Evolutionary conservation across 2,888 invertebrate species (phyloP), one percentile per base, ranked within the genome.

Genomic region (Sminthurinus aureus): DNA sequence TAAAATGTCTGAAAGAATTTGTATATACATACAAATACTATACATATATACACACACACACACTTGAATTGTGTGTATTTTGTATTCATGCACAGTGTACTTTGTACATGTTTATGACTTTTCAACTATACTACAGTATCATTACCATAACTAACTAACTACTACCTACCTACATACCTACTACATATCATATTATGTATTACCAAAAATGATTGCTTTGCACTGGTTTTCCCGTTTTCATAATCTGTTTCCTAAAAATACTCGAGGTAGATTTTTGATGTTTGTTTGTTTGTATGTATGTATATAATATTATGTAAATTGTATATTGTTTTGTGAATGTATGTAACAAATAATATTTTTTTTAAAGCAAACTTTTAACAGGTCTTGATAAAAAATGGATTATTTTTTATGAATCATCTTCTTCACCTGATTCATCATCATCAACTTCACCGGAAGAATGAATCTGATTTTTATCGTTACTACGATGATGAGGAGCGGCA

Each of bases 381-480:
- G 18, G 24, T 58, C 64, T 58, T 58, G 20, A 18, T 15, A 51
- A 77, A 77, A 20, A 13, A 15, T 74, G 74, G 26, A 24, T 20
- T 52, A 76, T n/a, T 3, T 26, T 15, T 76, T 18, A 51, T 75
- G 11, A 38, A 51, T 81, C 52, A n/a, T 83, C 85, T 81, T 85
- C 85, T 38, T 85, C 85, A 15, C 83, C 85, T 50, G 85, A 85
- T 78, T 85, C 83, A 64, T 85, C 81, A 38, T 38, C 38, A 38
- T 38, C 83, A 4, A 78, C 69, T 67, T 83, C 85, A 38, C 38
- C 38, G 20, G 81, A 77, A 69, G 81, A 78, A 79, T 82, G 82
- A 20, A 75, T 80, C 22, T 82, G 79, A 71, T 69, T 82, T 64
- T 84, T 84, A 52, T 84, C 79, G 71, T 51, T 51, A n/a, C 51